phyloP scores from a whole-genome alignment of 2,797 vertebrate species.

The Champsocephalus gunnari region DNA sequence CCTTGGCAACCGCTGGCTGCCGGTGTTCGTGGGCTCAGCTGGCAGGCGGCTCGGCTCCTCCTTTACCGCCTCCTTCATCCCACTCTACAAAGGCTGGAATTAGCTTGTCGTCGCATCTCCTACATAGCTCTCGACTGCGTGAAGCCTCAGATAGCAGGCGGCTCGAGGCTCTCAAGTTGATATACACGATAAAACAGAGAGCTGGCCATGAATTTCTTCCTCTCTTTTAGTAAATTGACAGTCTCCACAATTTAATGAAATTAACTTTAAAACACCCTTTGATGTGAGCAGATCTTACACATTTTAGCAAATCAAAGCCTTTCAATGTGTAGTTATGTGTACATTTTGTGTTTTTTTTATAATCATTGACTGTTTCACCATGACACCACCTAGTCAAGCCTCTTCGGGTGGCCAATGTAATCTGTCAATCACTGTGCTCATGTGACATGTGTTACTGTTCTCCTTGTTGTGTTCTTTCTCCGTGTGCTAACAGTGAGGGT shows the following conservation, averaged over 20 bases:
- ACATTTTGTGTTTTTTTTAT: slow-evolving; percentile 59
- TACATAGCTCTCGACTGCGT: slow-evolving; percentile 63
- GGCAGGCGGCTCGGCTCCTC: slow-evolving; percentile 77
- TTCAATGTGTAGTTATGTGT: slow-evolving; percentile 66
- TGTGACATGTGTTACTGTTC: slow-evolving; percentile 80
- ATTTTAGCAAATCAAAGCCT: slow-evolving; percentile 50
- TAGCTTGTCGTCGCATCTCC: slow-evolving; percentile 73
- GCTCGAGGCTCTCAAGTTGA: slow-evolving; percentile 28
- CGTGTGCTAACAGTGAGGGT: slow-evolving; percentile 84
- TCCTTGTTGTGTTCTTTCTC: slow-evolving; percentile 82
- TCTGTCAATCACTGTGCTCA: slow-evolving; percentile 79
- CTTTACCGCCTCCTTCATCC: slow-evolving; percentile 74
- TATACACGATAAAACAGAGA: slow-evolving; percentile 25
- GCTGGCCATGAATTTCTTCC: slow-evolving; percentile 17
- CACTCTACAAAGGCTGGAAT: slow-evolving; percentile 78
- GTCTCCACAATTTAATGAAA: slow-evolving; percentile 24
- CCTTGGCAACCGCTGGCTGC: slow-evolving; percentile 81
- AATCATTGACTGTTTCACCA: slow-evolving; percentile 70
- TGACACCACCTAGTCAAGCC: slow-evolving; percentile 66
- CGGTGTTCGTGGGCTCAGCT: slow-evolving; percentile 81
- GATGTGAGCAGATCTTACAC: slow-evolving; percentile 39
- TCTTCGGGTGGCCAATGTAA: slow-evolving; percentile 69
- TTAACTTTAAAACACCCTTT: slow-evolving; percentile 8
- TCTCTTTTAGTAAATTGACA: slow-evolving; percentile 9
- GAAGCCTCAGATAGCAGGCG: slow-evolving; percentile 50